Evolutionary conservation across 2,113 vertebrate species (phyloP), one percentile per base, ranked within the genome.

Genomic region (Corythoichthys intestinalis): DNA sequence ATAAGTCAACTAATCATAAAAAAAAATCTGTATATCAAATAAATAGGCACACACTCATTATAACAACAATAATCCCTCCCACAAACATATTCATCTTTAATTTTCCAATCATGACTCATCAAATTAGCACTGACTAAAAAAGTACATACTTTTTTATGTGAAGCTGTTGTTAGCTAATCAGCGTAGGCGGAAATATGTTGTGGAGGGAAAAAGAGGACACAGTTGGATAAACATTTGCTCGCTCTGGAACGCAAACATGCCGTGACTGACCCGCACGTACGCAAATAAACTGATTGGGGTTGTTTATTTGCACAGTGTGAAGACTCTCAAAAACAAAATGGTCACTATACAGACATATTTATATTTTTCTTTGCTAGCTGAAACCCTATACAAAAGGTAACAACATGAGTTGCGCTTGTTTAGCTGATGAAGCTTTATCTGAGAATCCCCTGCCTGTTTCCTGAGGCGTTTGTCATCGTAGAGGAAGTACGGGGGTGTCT

Each of bases 381-480:
- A n/a, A 6, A 14, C 6, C 17, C 4, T 46, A 9, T 46, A 9
- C 44, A 46, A 3, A 46, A 2, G 4, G 14, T 49, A 14, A 14
- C 13, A 11, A 49, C 13, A 49, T 4, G 13, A 1, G 12, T n/a
- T n/a, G 41, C 4, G 8, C 41, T 44, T 44, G 41, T 37, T 38
- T 62, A 38, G 70, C 73, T 83, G 37, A 79, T 82, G 73, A 60
- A 64, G 74, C 73, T 28, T 50, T n/a, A n/a, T n/a, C n/a, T 67
- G 69, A 62, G 34, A 39, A 56, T 48, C 4, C 14, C 49, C n/a
- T 49, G 41, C 65, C 54, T 65, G 37, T 15, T n/a, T 64, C 73
- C 61, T 12, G 34, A 73, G 72, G 78, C 72, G 53, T 53, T 53
- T 20, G 52, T 53, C 1, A 20, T 69, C 60, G 47, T 50, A 83